phyloP scores from a whole-genome alignment of 1,140 invertebrate genomes.

The Micrasema minimum region DNA sequence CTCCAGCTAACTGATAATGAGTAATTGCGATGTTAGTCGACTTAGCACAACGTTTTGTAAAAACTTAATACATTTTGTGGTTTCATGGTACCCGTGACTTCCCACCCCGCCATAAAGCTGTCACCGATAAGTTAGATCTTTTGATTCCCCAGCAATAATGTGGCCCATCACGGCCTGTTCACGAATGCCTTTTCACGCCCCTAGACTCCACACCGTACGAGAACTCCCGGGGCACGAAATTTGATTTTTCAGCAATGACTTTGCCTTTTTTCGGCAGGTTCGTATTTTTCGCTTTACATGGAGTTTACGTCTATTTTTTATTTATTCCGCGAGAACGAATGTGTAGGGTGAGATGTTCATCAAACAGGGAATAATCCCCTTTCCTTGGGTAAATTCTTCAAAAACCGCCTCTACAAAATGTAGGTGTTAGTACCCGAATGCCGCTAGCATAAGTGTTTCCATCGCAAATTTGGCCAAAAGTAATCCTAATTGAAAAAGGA shows the following conservation, averaged over 20 bases:
- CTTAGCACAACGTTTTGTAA: conserved; percentile 3
- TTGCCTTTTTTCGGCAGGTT: conserved; percentile 43
- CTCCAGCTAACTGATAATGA: too few relatives aligned
- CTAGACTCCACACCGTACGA: neutral
- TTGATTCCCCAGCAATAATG: conserved; percentile 27
- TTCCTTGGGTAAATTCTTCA: neutral
- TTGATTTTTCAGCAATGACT: conserved; percentile 49
- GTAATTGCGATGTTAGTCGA: too few relatives aligned
- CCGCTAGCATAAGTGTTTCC: conserved; percentile 23
- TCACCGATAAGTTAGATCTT: conserved; percentile 23
- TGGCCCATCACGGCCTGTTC: conserved; percentile 39
- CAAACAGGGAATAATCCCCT: neutral
- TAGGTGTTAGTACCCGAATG: neutral
- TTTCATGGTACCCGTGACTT: neutral
- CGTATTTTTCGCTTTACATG: conserved; percentile 42
- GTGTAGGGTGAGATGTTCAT: conserved; percentile 18
- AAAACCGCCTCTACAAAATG: too few relatives aligned
- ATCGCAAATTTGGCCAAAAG: conserved; percentile 14
- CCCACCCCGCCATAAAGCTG: conserved; percentile 7
- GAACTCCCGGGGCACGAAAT: conserved; percentile 36
- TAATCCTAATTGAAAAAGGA: conserved; percentile 40
- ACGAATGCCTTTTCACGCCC: too few relatives aligned
- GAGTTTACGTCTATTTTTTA: conserved; percentile 34
- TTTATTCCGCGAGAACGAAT: conserved; percentile 21
- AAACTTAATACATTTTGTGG: conserved; percentile 28